Evolutionary conservation across 2,797 vertebrate species (phyloP), one percentile per base, ranked within the genome.

Genomic region (Scomberomorus guttatus): DNA sequence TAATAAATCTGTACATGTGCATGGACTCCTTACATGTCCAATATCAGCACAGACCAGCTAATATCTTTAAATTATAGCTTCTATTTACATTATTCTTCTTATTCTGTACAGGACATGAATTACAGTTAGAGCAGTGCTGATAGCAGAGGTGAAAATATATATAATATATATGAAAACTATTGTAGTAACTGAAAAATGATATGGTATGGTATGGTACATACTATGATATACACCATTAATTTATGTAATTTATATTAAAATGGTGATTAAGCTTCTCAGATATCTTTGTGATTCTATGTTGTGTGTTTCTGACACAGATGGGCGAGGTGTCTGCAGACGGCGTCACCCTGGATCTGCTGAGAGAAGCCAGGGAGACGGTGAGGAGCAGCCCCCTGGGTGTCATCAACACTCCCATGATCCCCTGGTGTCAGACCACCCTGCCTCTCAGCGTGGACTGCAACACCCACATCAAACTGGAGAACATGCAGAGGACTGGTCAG

Each of bases 401-500:
- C 74, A 92, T 96, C 83, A 87, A 93, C 56, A 96, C 96, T 27
- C 95, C 95, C 67, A 90, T 93, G 80, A 94, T 96, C 66, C 56
- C 85, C 27, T 95, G 92, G 92, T 72, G 79, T 52, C 94, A 94
- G 82, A 96, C 94, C 24, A 87, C 93, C 14, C 78, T 96, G 56
- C 92, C 93, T 3, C 84, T 87, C 18, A 61, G 65, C 51, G 11
- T 79, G 48, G 20, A 63, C 77, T 90, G 93, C 84, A 89, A 88
- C 44, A 65, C 95, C 69, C 83, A 94, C 58, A 83, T 96, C 71
- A 96, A 96, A 83, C 82, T 96, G 81, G 95, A 96, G 86, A 96
- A 96, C 94, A 92, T 96, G 95, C 96, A 96, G 87, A 92, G 72
- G 71, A 96, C 94, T 0, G 96, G 95, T 95, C 0, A 9, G 91